Percentiles rank a stretch among this genome's conserved stretches.
These are phyloP conservation scores for Pseudoips prasinana DNA, from an alignment of 2,888 invertebrate species.

Conservation along the genomic window DNA sequence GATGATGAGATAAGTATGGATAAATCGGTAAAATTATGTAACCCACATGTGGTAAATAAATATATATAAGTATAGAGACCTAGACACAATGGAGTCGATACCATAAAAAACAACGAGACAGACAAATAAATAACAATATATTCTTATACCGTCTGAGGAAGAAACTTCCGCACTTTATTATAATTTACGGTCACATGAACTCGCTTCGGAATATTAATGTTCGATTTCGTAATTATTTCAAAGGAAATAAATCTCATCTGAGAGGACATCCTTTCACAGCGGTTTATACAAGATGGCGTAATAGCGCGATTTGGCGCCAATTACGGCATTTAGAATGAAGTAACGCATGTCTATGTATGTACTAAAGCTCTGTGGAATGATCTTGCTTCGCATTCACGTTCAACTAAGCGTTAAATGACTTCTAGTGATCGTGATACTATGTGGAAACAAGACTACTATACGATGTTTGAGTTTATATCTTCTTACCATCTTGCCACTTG, in stretches of 20 bases:
- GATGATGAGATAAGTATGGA: no score
- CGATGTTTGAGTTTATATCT: no score
- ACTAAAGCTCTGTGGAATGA: constrained; percentile 27
- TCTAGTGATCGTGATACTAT: constrained; percentile 37
- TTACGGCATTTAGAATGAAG: constrained; percentile 40
- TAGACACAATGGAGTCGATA: constrained; percentile 9
- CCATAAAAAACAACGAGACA: constrained; percentile 19
- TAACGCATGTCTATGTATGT: constrained; percentile 26
- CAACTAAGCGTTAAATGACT: constrained; percentile 35
- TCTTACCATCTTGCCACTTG: no score
- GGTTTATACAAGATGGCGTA: constrained; percentile 11
- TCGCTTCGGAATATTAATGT: constrained; percentile 41
- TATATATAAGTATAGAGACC: no score
- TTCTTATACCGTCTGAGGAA: constrained; percentile 23
- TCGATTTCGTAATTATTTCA: constrained; percentile 39
- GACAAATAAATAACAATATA: constrained; percentile 25
- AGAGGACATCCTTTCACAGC: constrained; percentile 37
- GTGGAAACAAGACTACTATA: constrained; percentile 37
- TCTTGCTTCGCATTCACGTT: constrained; percentile 32
- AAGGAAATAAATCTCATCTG: constrained; percentile 14
- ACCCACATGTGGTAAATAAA: constrained; percentile 35
- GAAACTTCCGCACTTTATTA: constrained; percentile 42
- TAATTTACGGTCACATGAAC: constrained; percentile 25
- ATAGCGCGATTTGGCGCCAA: constrained; percentile 14
- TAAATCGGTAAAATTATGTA: constrained; percentile 32